These are phyloP conservation scores for Cyprinodon diabolis DNA, from an alignment of 2,797 vertebrate species.

Conservation along the genomic window DNA sequence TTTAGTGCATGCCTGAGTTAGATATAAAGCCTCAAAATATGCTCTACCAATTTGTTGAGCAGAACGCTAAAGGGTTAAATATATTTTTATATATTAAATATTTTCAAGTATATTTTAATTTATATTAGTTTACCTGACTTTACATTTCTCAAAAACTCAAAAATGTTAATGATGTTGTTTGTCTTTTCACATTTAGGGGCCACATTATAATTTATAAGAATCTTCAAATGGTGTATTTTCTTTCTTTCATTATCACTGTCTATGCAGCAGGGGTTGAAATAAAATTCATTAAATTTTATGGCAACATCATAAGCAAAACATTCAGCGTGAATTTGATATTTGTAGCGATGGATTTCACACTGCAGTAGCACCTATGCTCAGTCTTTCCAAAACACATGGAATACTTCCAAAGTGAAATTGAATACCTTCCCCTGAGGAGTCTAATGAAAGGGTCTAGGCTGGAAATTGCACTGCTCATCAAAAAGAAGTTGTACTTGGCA, in stretches of 20 bases:
- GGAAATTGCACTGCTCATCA: slow-evolving; percentile 70
- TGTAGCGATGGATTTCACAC: slow-evolving; percentile 32
- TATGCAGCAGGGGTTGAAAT: slow-evolving; percentile 40
- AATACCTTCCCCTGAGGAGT: slow-evolving; percentile 70
- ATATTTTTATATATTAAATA: no score
- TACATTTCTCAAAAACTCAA: not conserved
- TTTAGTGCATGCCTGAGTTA: not conserved
- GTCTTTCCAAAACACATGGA: slow-evolving; percentile 71
- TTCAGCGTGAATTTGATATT: slow-evolving; percentile 50
- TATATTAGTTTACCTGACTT: not conserved
- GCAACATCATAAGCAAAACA: slow-evolving; percentile 50
- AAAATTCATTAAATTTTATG: slow-evolving; percentile 44
- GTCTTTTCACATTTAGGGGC: not conserved
- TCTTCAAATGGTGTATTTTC: slow-evolving; percentile 1
- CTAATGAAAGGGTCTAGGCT: slow-evolving; percentile 68
- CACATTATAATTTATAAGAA: not conserved
- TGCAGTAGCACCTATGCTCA: slow-evolving; percentile 31
- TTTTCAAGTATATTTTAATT: no score
- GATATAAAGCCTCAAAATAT: not conserved
- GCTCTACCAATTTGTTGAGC: not conserved
- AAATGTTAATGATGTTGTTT: not conserved
- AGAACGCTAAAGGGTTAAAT: not conserved
- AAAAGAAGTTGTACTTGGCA: slow-evolving; percentile 50
- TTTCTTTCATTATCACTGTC: slow-evolving; percentile 6
- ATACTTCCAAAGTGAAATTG: slow-evolving; percentile 73